Conservation (phyloP, 2,113 vertebrate species). For the Aplodontia rufa region DNA sequence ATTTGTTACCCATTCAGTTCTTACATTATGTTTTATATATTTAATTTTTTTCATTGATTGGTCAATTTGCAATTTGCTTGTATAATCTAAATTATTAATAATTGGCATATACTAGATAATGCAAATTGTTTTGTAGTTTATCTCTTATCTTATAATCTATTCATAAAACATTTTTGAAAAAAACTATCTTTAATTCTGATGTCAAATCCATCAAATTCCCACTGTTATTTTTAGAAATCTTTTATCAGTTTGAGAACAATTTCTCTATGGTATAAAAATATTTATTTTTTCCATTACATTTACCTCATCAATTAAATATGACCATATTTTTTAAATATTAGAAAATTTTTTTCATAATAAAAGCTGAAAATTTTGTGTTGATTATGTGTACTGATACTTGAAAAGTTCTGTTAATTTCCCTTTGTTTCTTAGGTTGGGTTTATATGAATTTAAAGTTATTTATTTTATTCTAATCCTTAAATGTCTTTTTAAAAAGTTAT, state of each 20-base stretch:
- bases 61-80: neutral
- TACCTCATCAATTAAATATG: neutral
- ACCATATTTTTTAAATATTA: neutral
- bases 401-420: neutral
- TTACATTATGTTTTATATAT: neutral
- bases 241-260: neutral
- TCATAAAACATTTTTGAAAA: neutral
- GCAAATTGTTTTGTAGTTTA: neutral
- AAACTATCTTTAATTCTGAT: neutral
- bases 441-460: neutral
- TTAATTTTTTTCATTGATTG: neutral
- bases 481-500: neutral
- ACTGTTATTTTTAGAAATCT: neutral
- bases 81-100: neutral
- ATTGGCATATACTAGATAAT: neutral
- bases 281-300: too few relatives aligned
- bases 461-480: neutral
- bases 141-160: neutral
- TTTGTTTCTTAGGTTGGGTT: neutral
- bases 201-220: neutral
- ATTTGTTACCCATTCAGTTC: neutral
- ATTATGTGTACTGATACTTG: too few relatives aligned
- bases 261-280: neutral
- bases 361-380: too few relatives aligned
- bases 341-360: neutral